Percentiles rank a stretch among this genome's conserved stretches.
These are phyloP conservation scores for Laspeyria flexula DNA, from an alignment of 2,888 invertebrate species.

Conservation along the genomic window DNA sequence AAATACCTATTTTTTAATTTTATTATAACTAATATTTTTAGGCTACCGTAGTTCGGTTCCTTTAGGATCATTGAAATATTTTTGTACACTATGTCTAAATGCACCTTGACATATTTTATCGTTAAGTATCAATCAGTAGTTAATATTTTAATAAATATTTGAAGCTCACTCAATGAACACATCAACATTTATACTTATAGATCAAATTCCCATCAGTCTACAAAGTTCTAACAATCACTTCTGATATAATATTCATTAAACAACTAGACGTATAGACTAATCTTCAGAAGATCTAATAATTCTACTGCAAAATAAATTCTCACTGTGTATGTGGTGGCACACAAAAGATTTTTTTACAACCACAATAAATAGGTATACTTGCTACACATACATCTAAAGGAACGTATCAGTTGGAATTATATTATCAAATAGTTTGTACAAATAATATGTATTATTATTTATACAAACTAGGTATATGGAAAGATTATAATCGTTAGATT, in stretches of 20 bases:
- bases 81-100: no score
- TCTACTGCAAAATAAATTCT: slow-evolving; percentile 37
- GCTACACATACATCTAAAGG: slow-evolving; percentile 34
- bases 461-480: no score
- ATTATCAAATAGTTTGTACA: no score
- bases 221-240: neutral
- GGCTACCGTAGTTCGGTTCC: no score
- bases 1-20: no score
- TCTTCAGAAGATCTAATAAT: slow-evolving; percentile 31
- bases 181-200: neutral
- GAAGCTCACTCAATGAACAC: neutral
- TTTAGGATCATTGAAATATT: no score
- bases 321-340: slow-evolving; percentile 39
- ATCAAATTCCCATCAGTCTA: neutral
- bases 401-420: slow-evolving; percentile 26
- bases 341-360: slow-evolving; percentile 16
- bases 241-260: neutral
- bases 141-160: no score
- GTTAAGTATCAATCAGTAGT: no score
- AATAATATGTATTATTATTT: no score
- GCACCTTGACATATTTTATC: no score
- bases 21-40: no score
- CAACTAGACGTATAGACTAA: slow-evolving; percentile 19
- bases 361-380: neutral
- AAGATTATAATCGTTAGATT: no score